phyloP scores from a whole-genome alignment of 2,113 vertebrate genomes.

The Mesoclemmys tuberculata region DNA sequence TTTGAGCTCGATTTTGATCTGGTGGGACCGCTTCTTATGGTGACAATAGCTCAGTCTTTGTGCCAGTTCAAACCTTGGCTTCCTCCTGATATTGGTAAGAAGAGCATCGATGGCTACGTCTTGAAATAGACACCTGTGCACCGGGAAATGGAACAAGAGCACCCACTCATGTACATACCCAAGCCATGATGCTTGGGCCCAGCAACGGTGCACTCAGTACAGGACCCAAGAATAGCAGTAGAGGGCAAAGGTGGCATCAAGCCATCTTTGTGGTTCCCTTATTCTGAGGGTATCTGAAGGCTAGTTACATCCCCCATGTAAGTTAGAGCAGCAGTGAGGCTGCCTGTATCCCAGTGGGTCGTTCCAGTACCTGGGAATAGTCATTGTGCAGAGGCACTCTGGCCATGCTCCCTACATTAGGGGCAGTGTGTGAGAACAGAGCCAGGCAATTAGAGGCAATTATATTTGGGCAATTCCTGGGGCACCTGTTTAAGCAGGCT shows the following conservation, averaged over 20 bases:
- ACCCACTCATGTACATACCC: neutral
- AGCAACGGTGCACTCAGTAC: neutral
- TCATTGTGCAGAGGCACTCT: neutral
- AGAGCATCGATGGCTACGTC: neutral
- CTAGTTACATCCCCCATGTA: neutral
- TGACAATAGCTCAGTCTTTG: neutral
- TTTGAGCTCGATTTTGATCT: neutral
- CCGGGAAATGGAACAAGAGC: neutral
- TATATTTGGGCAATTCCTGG: neutral
- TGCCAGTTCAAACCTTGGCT: neutral
- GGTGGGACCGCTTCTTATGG: neutral
- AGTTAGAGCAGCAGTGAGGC: neutral
- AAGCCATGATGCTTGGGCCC: neutral
- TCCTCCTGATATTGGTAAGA: neutral
- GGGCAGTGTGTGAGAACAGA: neutral
- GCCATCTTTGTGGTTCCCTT: neutral
- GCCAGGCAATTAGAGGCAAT: neutral
- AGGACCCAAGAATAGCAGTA: neutral
- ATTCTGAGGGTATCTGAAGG: neutral
- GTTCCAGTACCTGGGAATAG: neutral
- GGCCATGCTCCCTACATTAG: neutral
- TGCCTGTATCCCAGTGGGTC: neutral
- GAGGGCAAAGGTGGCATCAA: neutral
- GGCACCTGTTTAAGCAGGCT: neutral
- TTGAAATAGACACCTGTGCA: neutral